Base-by-base conservation (phyloP, 2,113 vertebrate species). In the Typhlomys cinereus region DNA sequence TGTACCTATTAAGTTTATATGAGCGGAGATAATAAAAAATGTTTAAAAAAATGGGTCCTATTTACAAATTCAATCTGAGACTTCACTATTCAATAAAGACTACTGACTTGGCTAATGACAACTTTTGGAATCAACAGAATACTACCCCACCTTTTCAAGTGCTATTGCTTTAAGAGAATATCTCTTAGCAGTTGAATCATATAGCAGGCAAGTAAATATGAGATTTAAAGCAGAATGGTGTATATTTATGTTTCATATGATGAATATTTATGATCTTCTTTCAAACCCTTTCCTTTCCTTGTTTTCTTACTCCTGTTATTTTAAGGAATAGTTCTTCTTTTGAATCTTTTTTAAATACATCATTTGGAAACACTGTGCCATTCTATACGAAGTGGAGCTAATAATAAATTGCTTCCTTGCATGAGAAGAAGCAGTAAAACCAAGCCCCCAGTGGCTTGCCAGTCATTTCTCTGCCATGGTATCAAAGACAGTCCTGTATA, bases 251-350 rank as follows among this genome's bases (percentile, higher is more conserved):
- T 46, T 64, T 48, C 25, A 48, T 59, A 5, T 52, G 36, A 57
- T 69, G 67, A 90, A 85, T 88, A 94, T 75, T 71, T 95, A 88
- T 31, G 71, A 39, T 2, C 41, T 85, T 62, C 36, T 69, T 89
- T 84, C 36, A 91, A 88, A 57, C 41, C 52, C n/a, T 36, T 88
- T 83, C 34, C 54, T 94, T 89, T 89, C 76, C 36, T 36, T 64
- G 54, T 69, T 93, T 86, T 87, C 57, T 73, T 73, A 80, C 27
- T 92, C 61, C 54, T 90, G 29, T 94, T 82, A 91, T 85, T 85
- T 83, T 79, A 92, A 87, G 75, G 61, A 93, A 48, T 20, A 69
- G 14, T 83, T 93, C 75, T 92, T 44, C 41, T 61, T 76, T 57
- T 85, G 78, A 31, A 81, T 82, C 20, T 29, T 83, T 91, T 31